A percentile compares a stretch with the other conserved stretches of the same genome.
These are phyloP conservation scores for Drosophila cognata DNA, from an alignment of 2,888 invertebrate species.

Conservation along the genomic window DNA sequence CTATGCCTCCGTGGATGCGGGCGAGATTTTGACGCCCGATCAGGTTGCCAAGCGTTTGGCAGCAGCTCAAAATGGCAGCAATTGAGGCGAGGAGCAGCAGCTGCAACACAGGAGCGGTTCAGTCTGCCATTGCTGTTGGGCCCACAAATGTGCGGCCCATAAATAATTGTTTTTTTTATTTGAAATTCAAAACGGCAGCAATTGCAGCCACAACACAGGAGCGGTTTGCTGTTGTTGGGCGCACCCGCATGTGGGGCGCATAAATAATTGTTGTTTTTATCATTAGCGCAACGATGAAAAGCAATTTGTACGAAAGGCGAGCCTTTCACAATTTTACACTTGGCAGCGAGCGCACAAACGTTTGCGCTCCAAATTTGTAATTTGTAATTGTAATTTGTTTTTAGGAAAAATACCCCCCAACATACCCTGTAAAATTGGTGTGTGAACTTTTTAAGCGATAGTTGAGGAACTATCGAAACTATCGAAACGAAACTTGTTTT, in stretches of 20 bases:
- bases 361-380: slow-evolving; percentile 15
- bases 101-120: slow-evolving; percentile 7
- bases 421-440: slow-evolving; percentile 17
- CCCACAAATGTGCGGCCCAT: slow-evolving; percentile 5
- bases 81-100: slow-evolving; percentile 58
- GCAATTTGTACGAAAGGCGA: slow-evolving; percentile 28
- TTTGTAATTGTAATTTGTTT: slow-evolving; percentile 57
- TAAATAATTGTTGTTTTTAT: slow-evolving; percentile 19
- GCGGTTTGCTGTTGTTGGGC: slow-evolving; percentile 20
- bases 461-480: slow-evolving; percentile 28
- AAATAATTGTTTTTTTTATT: slow-evolving; percentile 13
- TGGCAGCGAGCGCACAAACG: slow-evolving; percentile 27
- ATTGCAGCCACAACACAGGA: slow-evolving; percentile 25
- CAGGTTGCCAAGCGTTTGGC: slow-evolving; percentile 84
- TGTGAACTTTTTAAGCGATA: slow-evolving; percentile 37
- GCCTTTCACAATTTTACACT: slow-evolving; percentile 34
- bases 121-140: slow-evolving; percentile 6
- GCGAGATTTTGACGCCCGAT: slow-evolving; percentile 87
- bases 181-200: slow-evolving; percentile 68
- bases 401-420: slow-evolving; percentile 23
- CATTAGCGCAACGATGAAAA: slow-evolving; percentile 30
- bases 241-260: slow-evolving; percentile 8
- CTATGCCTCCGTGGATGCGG: slow-evolving; percentile 93
- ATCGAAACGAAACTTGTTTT: slow-evolving; percentile 38
- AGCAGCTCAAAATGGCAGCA: slow-evolving; percentile 78